Base-by-base conservation (phyloP, 35 echinoderm and acorn worm species). In the Eucidaris tribuloides region DNA sequence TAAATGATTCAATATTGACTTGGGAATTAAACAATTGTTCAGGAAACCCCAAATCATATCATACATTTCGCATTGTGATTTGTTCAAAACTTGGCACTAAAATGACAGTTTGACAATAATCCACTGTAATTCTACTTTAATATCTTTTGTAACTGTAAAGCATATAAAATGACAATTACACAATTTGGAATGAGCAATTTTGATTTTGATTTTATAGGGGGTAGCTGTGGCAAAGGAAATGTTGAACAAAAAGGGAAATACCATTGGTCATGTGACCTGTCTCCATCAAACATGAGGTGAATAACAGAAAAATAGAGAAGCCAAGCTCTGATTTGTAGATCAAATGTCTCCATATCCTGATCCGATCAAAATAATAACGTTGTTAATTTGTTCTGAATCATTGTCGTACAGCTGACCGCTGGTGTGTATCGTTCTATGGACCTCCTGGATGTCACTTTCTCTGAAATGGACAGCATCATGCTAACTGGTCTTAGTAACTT, bases 401-500 rank as follows among this genome's bases (percentile, higher is more conserved):
- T n/a, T n/a, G n/a, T 82, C 18, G 46, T 82, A 5, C 41, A 82
- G 79, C 50, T 82, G 20, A 41, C 42, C 7, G 42, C 33, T 83
- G 81, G 81, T 34, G 58, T 83, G 1, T 43, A 37, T 37, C 52
- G 81, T 23, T 83, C n/a, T 60, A 17, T 64, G 36, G 58, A 83
- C 56, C 29, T 83, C 32, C 61, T 23, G 61, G 81, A 60, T n/a
- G 7, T 34, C 11, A 44, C 55, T 9, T 15, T 83, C 13, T 32
- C 81, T 39, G 58, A 58, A 41, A 42, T 83, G 25, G 60, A 83
- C 33, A 42, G 28, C 81, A 54, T 62, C 7, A 42, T 30, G 39
- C 81, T 83, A 11, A 83, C 81, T 39, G 81, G 49, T 37, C 32
- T 83, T 30, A 58, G 56, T n/a, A 83, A 65, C 58, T 83, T 83